These are phyloP conservation scores for Saguinus midas DNA, from an alignment of 2,113 vertebrate genomes.

Conservation along the genomic window DNA sequence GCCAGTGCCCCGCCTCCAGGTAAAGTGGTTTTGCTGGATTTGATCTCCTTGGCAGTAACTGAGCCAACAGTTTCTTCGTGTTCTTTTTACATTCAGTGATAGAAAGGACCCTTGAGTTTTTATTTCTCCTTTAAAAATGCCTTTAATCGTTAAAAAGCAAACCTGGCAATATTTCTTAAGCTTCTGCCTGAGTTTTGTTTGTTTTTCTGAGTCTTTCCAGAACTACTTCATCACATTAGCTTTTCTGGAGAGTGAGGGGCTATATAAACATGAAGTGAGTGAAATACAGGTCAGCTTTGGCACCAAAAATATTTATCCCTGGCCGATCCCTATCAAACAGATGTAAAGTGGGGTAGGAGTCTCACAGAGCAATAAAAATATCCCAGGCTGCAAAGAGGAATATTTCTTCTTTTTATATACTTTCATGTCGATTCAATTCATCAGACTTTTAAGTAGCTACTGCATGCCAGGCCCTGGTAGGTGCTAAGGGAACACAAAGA, in stretches of 20 bases:
- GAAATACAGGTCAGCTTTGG: neutral
- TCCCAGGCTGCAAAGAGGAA: neutral
- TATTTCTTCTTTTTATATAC: slow-evolving; percentile 20
- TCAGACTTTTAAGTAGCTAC: neutral
- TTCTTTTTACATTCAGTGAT: neutral
- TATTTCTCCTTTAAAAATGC: slow-evolving; percentile 1
- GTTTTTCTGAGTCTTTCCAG: slow-evolving; percentile 38
- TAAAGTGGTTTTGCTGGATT: neutral
- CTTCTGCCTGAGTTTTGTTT: slow-evolving; percentile 24
- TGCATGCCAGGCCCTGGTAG: neutral
- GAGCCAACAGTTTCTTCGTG: neutral
- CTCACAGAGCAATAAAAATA: neutral
- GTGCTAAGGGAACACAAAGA: neutral
- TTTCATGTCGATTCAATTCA: neutral
- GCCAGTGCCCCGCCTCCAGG: neutral
- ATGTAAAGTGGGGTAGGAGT: neutral
- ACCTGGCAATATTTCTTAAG: slow-evolving; percentile 27
- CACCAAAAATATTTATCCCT: neutral
- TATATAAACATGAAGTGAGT: neutral
- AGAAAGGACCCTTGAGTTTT: neutral
- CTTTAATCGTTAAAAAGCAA: slow-evolving; percentile 6
- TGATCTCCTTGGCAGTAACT: neutral
- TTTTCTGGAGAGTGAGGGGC: neutral
- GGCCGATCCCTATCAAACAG: neutral
- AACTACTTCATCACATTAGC: neutral